Conservation (phyloP, 2,797 vertebrate genomes). For the Propithecus perrieri region DNA sequence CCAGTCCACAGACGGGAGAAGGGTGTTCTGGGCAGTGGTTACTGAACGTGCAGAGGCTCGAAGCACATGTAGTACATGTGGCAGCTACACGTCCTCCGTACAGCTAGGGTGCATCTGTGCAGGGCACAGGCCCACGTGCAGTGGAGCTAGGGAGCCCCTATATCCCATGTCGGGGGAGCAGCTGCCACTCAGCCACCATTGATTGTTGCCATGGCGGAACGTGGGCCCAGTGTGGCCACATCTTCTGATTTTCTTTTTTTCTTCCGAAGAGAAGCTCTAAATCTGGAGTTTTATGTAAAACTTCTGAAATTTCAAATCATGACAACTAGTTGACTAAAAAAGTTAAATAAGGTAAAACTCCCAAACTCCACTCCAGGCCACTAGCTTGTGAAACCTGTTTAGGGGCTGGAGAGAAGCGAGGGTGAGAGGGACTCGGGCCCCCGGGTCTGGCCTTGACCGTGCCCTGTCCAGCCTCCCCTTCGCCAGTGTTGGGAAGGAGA, state of each 20-base stretch:
- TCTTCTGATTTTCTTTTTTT: background rate
- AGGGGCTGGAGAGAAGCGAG: background rate
- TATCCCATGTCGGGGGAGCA: too few relatives aligned
- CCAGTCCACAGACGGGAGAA: background rate
- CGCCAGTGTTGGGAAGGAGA: background rate
- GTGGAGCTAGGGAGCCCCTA: background rate
- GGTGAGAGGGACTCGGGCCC: background rate
- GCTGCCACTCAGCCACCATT: background rate
- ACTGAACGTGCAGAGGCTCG: fast-evolving
- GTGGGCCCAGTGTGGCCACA: background rate
- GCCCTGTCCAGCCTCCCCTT: background rate
- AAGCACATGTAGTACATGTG: fast-evolving
- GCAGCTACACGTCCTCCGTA: fast-evolving
- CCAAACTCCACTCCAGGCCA: background rate
- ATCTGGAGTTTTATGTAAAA: background rate
- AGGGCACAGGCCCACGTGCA: fast-evolving
- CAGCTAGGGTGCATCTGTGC: fast-evolving
- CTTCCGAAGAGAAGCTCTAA: background rate
- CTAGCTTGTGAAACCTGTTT: background rate
- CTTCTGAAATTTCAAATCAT: background rate
- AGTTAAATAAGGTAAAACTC: background rate
- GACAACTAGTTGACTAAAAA: background rate
- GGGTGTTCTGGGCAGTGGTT: background rate
- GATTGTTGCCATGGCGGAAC: background rate
- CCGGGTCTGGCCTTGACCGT: too few relatives aligned